Base-by-base conservation (phyloP, 2,113 vertebrate species). In the Marmota monax region DNA sequence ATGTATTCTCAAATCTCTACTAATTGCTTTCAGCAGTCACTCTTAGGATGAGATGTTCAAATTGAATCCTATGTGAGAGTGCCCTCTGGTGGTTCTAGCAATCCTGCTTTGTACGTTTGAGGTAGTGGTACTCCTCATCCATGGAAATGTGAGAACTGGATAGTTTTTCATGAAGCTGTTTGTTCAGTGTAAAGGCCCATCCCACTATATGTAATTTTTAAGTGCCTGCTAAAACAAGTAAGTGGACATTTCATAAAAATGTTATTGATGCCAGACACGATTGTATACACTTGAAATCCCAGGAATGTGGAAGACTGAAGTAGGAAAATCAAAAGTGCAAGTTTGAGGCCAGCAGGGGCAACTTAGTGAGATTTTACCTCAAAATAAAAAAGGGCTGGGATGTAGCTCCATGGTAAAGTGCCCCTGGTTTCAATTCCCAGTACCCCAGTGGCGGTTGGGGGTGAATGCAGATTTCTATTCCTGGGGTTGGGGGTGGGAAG, bases 61-160 rank as follows among this genome's bases (percentile, higher is more conserved):
- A 85, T 9, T 11, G 45, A 97, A 92, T 10, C 73, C 90, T 70
- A 13, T 73, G 48, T 83, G 63, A 92, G 88, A 95, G 90, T 74
- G 97, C 97, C 97, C 96, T 95, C 97, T 97, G 73, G 96, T 96
- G 97, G 96, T 58, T 82, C 42, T 7, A 84, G 27, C 2, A 20
- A 77, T 32, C 80, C 72, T 34, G 69, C 13, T 73, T 69, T 93
- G 88, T 22, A 8, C 37, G 23, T 72, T 53, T 45, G 34, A 73
- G 37, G 29, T 18, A 27, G 32, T 53, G 48, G 39, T 85, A 77
- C 61, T 53, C 23, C 10, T 78, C 42, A 79, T 12, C 56, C 70
- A 65, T 2, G n/a, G 48, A 88, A 93, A 65, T 20, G 34, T 0
- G 17, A 37, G 48, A 74, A 63, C 10, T 73, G 11, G 20, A 18